Conservation (phyloP, 2,113 vertebrate species). For the Myotis yumanensis region DNA sequence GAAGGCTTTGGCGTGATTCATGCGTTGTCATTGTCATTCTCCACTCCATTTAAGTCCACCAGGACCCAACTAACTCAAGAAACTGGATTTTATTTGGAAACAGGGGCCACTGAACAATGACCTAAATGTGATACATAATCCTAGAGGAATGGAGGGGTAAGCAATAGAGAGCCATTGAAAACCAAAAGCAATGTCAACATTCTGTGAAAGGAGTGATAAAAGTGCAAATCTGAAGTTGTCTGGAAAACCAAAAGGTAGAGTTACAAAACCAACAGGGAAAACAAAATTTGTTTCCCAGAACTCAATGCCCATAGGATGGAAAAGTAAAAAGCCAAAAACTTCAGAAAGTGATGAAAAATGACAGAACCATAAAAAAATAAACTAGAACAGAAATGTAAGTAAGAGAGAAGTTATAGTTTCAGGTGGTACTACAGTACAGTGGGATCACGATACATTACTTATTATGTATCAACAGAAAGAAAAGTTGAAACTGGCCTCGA, state of each 20-base stretch:
- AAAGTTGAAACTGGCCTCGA: not conserved
- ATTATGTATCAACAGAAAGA: not conserved
- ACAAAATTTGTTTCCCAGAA: slow-evolving; percentile 42
- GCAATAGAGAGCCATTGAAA: slow-evolving; percentile 46
- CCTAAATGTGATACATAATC: slow-evolving; percentile 50
- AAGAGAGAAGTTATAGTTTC: slow-evolving; percentile 2
- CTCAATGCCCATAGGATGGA: not conserved
- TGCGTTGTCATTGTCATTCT: slow-evolving; percentile 10
- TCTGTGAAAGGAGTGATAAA: slow-evolving; percentile 57
- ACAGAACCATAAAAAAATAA: slow-evolving; percentile 16
- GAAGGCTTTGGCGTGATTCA: not conserved
- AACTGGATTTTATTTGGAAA: slow-evolving; percentile 61
- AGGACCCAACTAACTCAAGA: slow-evolving; percentile 66
- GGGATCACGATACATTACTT: not conserved
- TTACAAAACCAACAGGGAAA: slow-evolving; percentile 57
- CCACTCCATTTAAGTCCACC: slow-evolving; percentile 37
- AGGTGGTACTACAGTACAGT: not conserved
- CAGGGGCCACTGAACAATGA: slow-evolving; percentile 36
- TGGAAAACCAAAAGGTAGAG: slow-evolving; percentile 53
- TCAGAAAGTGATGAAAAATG: slow-evolving; percentile 55
- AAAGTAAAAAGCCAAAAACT: slow-evolving; percentile 44
- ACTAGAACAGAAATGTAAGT: not conserved
- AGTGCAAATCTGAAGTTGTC: not conserved
- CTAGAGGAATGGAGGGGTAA: slow-evolving; percentile 44
- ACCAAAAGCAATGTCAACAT: slow-evolving; percentile 52